Evolutionary conservation across 2,113 vertebrate species (phyloP), one percentile per base, ranked within the genome.

Genomic region (Erpornis zantholeuca): DNA sequence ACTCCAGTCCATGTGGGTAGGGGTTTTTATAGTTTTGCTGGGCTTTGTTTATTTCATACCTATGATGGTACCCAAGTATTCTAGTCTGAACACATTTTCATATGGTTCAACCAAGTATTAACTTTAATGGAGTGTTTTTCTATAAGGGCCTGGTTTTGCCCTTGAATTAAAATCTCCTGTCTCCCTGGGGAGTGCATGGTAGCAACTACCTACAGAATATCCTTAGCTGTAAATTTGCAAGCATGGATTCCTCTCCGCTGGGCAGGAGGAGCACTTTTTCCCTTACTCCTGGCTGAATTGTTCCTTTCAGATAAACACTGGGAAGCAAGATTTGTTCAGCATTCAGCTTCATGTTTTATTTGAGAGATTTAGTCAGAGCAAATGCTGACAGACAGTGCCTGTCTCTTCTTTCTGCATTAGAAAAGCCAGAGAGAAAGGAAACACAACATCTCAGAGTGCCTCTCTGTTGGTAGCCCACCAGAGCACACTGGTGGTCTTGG

Each of bases 1-100:
- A 10, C 69, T 76, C 49, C 47, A n/a, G 7, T 47, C 40, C 1
- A 0, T 8, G 7, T 2, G 2, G 20, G 19, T 6, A 29, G 11
- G 1, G 3, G 3, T 35, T 47, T 50, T 63, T 40, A 19, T 27
- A 15, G 7, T 28, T 88, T 84, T 79, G 10, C 24, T 66, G 52
- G 12, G 12, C 20, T 75, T 84, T 53, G 3, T 7, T 49, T 24
- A 53, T 49, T 65, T 64, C 3, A 1, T 59, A 4, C 47, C 65
- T 69, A 4, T 50, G 23, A 14, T 69, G 38, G 21, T 24, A 68
- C n/a, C 80, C 20, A 5, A 53, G 12, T 40, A 25, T 68, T 68
- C 22, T 12, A 35, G 12, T 49, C 66, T 86, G 80, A 86, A 28
- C 23, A 12, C 18, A 14, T 77, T 88, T 94, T 70, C 25, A 13